These are phyloP conservation scores for Hippocampus zosterae DNA, from an alignment of 2,113 vertebrate species.

Conservation along the genomic window DNA sequence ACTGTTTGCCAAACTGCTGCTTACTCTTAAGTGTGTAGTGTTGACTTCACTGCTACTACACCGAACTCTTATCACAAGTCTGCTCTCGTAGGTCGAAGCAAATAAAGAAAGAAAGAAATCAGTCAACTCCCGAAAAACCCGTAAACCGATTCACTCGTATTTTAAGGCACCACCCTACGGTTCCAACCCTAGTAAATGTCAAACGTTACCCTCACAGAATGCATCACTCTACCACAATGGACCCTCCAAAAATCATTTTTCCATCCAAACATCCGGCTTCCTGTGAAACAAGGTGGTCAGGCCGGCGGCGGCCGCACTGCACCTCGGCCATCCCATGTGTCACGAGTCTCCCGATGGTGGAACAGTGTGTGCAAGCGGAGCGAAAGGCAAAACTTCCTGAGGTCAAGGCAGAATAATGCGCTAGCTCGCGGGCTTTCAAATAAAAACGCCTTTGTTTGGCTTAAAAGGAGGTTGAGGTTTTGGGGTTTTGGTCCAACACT, in stretches of 20 bases:
- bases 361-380: slow-evolving; percentile 53
- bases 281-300: slow-evolving; percentile 49
- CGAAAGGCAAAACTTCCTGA: slow-evolving; percentile 60
- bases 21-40: not conserved
- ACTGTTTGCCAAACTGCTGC: not conserved
- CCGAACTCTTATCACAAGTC: not conserved
- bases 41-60: not conserved
- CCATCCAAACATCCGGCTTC: slow-evolving; percentile 21
- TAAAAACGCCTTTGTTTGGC: slow-evolving; percentile 68
- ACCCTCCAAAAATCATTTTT: not conserved
- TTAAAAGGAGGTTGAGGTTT: slow-evolving; percentile 67
- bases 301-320: slow-evolving; percentile 46
- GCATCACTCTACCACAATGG: not conserved
- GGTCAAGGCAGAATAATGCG: slow-evolving; percentile 60
- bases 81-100: not conserved
- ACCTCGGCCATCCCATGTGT: slow-evolving; percentile 47
- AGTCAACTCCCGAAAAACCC: not conserved
- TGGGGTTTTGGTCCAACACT: slow-evolving; percentile 56
- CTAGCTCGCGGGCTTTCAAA: slow-evolving; percentile 52
- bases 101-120: too few relatives aligned
- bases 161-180: not conserved
- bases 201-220: slow-evolving; percentile 4
- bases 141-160: not conserved
- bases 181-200: slow-evolving; percentile 20
- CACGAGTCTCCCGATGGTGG: slow-evolving; percentile 46